Evolutionary conservation across 2,888 invertebrate genomes (phyloP).

Genomic region (Dolichopus griseipennis): DNA sequence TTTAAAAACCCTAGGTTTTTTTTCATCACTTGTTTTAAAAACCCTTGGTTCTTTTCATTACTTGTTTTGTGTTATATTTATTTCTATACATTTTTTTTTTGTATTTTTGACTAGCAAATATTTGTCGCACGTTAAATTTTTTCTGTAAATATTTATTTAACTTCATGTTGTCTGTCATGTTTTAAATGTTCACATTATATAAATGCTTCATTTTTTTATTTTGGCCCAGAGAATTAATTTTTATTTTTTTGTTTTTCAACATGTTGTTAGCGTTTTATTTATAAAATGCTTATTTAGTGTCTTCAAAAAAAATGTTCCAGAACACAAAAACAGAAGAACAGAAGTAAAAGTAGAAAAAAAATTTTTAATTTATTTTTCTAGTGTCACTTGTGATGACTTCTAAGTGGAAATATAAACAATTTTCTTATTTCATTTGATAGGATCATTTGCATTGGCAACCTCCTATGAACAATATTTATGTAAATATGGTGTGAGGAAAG

Average conservation of each 20-base stretch:
- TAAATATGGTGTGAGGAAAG: too few relatives aligned
- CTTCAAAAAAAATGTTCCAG: not conserved
- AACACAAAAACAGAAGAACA: not conserved
- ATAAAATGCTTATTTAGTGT: not conserved
- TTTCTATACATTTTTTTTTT: too few relatives aligned
- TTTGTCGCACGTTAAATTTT: slow-evolving; percentile 1
- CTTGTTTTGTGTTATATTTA: too few relatives aligned
- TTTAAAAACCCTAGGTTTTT: too few relatives aligned
- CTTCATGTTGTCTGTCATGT: slow-evolving; percentile 9
- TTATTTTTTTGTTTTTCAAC: not conserved
- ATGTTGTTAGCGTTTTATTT: not conserved
- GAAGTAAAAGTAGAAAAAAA: not conserved
- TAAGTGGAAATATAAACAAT: slow-evolving; percentile 3
- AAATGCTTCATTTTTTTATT: not conserved
- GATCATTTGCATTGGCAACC: not conserved
- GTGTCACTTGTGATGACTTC: slow-evolving; percentile 4
- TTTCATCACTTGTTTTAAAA: too few relatives aligned
- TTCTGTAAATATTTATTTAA: slow-evolving; percentile 9
- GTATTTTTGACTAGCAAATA: not conserved
- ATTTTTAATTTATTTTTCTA: slow-evolving; percentile 6
- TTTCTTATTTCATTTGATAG: not conserved
- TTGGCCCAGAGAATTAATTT: not conserved
- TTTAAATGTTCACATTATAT: not conserved
- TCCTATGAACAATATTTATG: too few relatives aligned
- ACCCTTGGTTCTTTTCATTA: too few relatives aligned